Conservation (phyloP, 2,888 invertebrate genomes). For the Brachycybe producta region DNA sequence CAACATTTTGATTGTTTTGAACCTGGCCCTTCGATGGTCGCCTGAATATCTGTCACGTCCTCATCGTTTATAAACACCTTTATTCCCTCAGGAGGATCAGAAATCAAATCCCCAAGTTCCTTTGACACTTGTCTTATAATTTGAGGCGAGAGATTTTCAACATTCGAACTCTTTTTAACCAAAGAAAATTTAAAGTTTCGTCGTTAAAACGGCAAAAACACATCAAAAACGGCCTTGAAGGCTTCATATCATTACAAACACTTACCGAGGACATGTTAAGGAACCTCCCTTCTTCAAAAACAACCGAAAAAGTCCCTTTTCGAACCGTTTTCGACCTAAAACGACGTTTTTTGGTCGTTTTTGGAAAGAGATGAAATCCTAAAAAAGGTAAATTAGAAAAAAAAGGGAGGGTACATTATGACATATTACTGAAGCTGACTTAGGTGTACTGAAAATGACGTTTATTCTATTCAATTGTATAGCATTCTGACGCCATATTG, state of each 20-base stretch:
- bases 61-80: conserved; percentile 78
- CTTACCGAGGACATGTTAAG: not conserved
- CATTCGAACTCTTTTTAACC: conserved; percentile 47
- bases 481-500: too few relatives aligned
- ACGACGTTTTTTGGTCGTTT: too few relatives aligned
- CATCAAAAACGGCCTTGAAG: not conserved
- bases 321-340: too few relatives aligned
- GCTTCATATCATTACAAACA: not conserved
- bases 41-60: conserved; percentile 87
- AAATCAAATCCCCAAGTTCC: conserved; percentile 71
- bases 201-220: not conserved
- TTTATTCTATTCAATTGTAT: too few relatives aligned
- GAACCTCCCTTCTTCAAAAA: too few relatives aligned
- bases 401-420: too few relatives aligned
- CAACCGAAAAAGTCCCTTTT: too few relatives aligned
- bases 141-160: conserved; percentile 90
- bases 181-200: not conserved
- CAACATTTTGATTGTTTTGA: too few relatives aligned
- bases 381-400: too few relatives aligned
- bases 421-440: too few relatives aligned
- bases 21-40: conserved; percentile 80
- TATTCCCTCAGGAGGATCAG: conserved; percentile 78
- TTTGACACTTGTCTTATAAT: conserved; percentile 72
- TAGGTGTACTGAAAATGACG: too few relatives aligned
- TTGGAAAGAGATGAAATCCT: too few relatives aligned